A percentile compares a stretch with the other conserved stretches of the same genome.
Conservation (phyloP, 1,140 invertebrate genomes). For the Drosophila miranda region DNA sequence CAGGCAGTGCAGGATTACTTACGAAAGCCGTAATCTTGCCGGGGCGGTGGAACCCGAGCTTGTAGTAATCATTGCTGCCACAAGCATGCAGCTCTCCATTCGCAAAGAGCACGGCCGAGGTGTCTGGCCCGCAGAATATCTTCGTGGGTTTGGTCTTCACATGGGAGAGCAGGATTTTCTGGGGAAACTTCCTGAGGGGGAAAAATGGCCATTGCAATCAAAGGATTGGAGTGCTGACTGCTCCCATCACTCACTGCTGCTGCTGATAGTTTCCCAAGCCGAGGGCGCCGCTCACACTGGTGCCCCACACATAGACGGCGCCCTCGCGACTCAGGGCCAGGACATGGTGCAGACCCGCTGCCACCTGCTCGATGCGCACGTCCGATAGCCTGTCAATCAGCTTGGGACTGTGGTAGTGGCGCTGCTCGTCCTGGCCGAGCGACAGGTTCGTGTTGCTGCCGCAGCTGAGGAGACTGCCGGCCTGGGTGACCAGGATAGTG, state of each 20-base stretch:
- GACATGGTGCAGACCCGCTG: slow-evolving; percentile 87
- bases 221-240: background rate
- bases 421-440: slow-evolving; percentile 88
- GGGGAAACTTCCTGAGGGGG: slow-evolving; percentile 63
- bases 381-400: slow-evolving; percentile 85
- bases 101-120: slow-evolving; percentile 86
- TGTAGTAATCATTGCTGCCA: slow-evolving; percentile 88
- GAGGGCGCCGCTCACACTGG: slow-evolving; percentile 85
- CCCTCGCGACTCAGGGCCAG: slow-evolving; percentile 85
- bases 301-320: slow-evolving; percentile 88
- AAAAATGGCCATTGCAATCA: background rate
- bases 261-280: slow-evolving; percentile 86
- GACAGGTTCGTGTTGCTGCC: slow-evolving; percentile 87
- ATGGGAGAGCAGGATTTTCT: slow-evolving; percentile 77
- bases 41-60: slow-evolving; percentile 85
- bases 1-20: slow-evolving; percentile 14
- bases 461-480: slow-evolving; percentile 88
- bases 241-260: slow-evolving; percentile 60
- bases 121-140: slow-evolving; percentile 86
- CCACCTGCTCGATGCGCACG: slow-evolving; percentile 86
- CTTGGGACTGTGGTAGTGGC: slow-evolving; percentile 85
- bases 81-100: slow-evolving; percentile 86
- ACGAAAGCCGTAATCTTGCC: slow-evolving; percentile 73
- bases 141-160: slow-evolving; percentile 83
- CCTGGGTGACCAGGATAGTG: slow-evolving; percentile 87